phyloP scores from a whole-genome alignment of 2,113 vertebrate genomes.

The Dipodomys merriami region DNA sequence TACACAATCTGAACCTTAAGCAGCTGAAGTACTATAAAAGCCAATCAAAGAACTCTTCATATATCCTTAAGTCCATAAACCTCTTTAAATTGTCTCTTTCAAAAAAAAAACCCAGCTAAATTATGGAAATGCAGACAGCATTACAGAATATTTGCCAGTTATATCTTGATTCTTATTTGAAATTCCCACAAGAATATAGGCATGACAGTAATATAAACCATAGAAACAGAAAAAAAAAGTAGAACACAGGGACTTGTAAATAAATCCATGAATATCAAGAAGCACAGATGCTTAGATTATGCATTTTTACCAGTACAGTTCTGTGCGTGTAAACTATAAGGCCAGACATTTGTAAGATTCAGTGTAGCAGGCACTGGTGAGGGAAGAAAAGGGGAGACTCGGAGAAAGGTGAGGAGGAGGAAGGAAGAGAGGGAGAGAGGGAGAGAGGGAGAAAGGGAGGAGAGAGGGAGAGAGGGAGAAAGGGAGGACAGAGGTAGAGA shows the following conservation, averaged over 20 bases:
- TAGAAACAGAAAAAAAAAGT: slow-evolving; percentile 75
- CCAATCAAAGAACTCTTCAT: slow-evolving; percentile 80
- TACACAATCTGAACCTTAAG: slow-evolving; percentile 78
- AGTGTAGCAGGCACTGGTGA: slow-evolving; percentile 83
- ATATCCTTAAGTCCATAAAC: slow-evolving; percentile 80
- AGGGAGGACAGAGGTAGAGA: slow-evolving; percentile 51
- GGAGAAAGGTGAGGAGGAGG: slow-evolving; percentile 58
- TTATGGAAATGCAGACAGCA: slow-evolving; percentile 80
- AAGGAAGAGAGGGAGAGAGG: slow-evolving; percentile 15
- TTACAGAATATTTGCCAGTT: slow-evolving; percentile 81
- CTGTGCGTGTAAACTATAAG: slow-evolving; percentile 82
- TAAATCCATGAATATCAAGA: slow-evolving; percentile 84
- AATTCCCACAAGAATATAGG: slow-evolving; percentile 80
- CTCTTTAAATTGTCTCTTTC: slow-evolving; percentile 80
- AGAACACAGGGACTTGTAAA: slow-evolving; percentile 83
- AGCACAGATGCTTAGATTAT: slow-evolving; percentile 78
- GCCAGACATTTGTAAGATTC: slow-evolving; percentile 86
- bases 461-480: slow-evolving; percentile 59
- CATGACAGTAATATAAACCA: slow-evolving; percentile 77
- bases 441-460: slow-evolving; percentile 63
- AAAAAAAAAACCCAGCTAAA: slow-evolving; percentile 71
- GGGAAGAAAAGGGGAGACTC: slow-evolving; percentile 70
- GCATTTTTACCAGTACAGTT: slow-evolving; percentile 78
- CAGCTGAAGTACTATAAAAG: slow-evolving; percentile 79
- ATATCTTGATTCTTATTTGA: slow-evolving; percentile 80